Evolutionary conservation across 2,888 invertebrate species (phyloP), one percentile per base, ranked within the genome.

Genomic region (Vanessa cardui): DNA sequence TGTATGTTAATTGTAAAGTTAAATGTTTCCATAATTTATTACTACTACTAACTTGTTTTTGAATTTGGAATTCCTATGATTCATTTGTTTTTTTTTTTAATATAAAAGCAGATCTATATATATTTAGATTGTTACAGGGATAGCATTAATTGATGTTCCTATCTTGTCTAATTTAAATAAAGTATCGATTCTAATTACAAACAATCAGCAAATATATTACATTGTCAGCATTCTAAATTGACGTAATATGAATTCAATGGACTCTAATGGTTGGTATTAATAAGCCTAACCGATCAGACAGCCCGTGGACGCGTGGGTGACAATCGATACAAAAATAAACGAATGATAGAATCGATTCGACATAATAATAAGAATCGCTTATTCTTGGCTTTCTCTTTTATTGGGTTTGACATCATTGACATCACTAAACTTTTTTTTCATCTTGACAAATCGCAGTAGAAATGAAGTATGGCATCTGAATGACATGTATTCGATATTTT

Each of bases 301-400:
- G 78, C 77, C 77, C 73, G 77, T 68, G 69, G 81, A 73, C 76
- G 84, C 83, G 88, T 88, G 84, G 89, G 89, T 78, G 84, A 74
- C 73, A 68, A 69, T 64, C 69, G 69, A 67, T 69, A 67, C 62
- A 71, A 71, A 64, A 66, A 66, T 54, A 62, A 66, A 54, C 64
- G 64, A 63, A 31, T 62, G 58, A 45, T 16, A 65, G 65, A 58
- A 66, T 59, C 52, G 50, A 52, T 52, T 59, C 50, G 58, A 31
- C 50, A 20, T 46, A 33, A 63, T 63, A 67, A 59, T 63, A 59
- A 59, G 52, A 58, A 33, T 39, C 58, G 18, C 39, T 54, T 50
- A 60, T 61, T 31, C 39, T 64, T 58, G 20, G 64, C 66, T 69
- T 69, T 71, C 71, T 71, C 63, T 71, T 67, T 69, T 69, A 69